phyloP scores from a whole-genome alignment of 1,140 invertebrate genomes.

The Drosophila setifemur region DNA sequence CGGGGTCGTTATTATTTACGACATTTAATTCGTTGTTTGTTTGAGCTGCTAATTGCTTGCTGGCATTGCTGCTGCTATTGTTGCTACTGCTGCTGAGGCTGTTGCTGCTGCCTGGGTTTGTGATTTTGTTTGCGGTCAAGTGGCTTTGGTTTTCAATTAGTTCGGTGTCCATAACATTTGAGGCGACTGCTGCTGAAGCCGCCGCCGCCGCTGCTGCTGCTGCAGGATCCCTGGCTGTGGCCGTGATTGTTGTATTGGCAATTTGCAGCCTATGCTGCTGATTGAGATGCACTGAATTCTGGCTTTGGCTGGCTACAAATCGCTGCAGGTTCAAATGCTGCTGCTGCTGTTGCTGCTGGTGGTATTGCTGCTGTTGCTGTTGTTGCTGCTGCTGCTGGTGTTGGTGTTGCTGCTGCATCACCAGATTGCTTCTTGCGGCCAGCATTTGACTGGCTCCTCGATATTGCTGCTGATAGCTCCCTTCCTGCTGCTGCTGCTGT shows the following conservation, averaged over 20 bases:
- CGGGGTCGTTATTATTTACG: conserved; percentile 74
- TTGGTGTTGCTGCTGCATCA: conserved; percentile 62
- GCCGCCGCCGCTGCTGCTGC: conserved; percentile 32
- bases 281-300: conserved; percentile 67
- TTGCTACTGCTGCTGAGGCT: conserved; percentile 31
- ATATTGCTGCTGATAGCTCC: conserved; percentile 72
- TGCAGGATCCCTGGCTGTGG: conserved; percentile 58
- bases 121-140: conserved; percentile 62
- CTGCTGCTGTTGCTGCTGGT: conserved; percentile 52
- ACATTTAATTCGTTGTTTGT: conserved; percentile 76
- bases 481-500: conserved; percentile 57
- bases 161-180: conserved; percentile 70
- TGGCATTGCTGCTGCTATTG: conserved; percentile 44
- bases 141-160: conserved; percentile 77
- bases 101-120: conserved; percentile 43
- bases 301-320: conserved; percentile 67
- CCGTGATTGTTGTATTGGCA: conserved; percentile 80
- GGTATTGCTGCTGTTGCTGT: conserved; percentile 59
- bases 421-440: conserved; percentile 70
- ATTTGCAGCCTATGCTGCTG: conserved; percentile 78
- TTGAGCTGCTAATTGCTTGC: conserved; percentile 70
- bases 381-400: conserved; percentile 64
- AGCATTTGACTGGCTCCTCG: conserved; percentile 68
- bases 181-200: conserved; percentile 17
- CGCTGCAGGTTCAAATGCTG: conserved; percentile 74